Percentiles rank a stretch among this genome's conserved stretches.
phyloP scores from a whole-genome alignment of 2,113 vertebrate genomes.

The Arizona elegans region DNA sequence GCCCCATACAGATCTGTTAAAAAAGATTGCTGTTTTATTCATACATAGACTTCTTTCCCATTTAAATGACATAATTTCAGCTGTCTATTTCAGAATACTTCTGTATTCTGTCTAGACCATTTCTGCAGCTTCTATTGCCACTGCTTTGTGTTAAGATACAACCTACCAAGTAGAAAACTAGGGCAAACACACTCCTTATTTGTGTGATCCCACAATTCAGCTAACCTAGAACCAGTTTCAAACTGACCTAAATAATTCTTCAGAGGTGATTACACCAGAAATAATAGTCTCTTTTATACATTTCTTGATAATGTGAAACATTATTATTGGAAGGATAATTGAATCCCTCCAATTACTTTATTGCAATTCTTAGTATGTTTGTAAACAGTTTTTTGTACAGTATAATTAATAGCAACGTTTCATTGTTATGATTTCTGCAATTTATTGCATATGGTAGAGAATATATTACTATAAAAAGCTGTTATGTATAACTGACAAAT shows the following conservation, averaged over 20 bases:
- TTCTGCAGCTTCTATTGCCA: neutral
- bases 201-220: neutral
- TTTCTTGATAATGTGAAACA: neutral
- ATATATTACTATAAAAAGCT: neutral
- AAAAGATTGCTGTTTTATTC: neutral
- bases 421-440: neutral
- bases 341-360: neutral
- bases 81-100: neutral
- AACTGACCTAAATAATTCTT: neutral
- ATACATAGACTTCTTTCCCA: neutral
- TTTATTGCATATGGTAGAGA: neutral
- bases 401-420: neutral
- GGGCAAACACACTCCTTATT: neutral
- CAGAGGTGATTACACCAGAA: neutral
- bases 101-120: neutral
- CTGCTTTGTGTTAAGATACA: neutral
- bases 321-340: neutral
- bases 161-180: neutral
- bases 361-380: neutral
- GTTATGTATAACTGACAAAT: neutral
- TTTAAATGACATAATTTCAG: neutral
- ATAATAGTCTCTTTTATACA: neutral
- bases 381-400: neutral
- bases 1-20: neutral
- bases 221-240: neutral